These are phyloP conservation scores for Volucella zonaria DNA, from an alignment of 2,888 invertebrate species.

Conservation along the genomic window DNA sequence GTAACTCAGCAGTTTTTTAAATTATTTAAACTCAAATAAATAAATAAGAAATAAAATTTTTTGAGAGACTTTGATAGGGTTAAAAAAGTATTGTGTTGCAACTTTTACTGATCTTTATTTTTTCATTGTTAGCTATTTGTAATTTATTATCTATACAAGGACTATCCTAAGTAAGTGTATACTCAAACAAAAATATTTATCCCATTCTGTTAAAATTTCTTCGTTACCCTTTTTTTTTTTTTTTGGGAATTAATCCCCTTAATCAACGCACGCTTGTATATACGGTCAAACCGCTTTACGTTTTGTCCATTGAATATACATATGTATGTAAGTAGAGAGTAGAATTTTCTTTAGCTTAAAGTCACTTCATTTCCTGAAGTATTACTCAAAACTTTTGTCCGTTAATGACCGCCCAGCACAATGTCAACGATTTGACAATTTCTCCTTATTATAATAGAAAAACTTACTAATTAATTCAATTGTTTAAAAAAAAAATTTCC, in stretches of 20 bases:
- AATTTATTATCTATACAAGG: neutral
- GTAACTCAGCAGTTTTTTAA: too few relatives aligned
- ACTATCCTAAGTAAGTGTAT: slow-evolving; percentile 11
- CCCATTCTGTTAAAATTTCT: neutral
- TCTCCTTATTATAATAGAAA: neutral
- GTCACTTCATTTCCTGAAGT: slow-evolving; percentile 24
- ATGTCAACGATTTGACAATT: slow-evolving; percentile 26
- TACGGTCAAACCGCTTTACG: slow-evolving; percentile 38
- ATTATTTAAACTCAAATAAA: too few relatives aligned
- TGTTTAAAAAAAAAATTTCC: slow-evolving; percentile 28
- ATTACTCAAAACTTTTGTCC: slow-evolving; percentile 37
- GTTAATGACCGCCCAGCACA: slow-evolving; percentile 50
- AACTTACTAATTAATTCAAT: slow-evolving; percentile 18
- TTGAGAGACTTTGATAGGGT: too few relatives aligned
- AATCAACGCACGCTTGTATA: slow-evolving; percentile 32
- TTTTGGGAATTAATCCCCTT: too few relatives aligned
- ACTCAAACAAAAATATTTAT: neutral
- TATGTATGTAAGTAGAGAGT: neutral
- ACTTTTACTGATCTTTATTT: too few relatives aligned
- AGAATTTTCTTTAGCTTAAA: neutral
- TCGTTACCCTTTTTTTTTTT: too few relatives aligned
- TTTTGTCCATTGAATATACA: slow-evolving; percentile 19
- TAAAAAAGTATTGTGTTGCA: too few relatives aligned
- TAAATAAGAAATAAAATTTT: too few relatives aligned
- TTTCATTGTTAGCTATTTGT: too few relatives aligned